These are phyloP conservation scores for Hemicrepidius hirtus DNA, from an alignment of 2,888 invertebrate species.

Conservation along the genomic window DNA sequence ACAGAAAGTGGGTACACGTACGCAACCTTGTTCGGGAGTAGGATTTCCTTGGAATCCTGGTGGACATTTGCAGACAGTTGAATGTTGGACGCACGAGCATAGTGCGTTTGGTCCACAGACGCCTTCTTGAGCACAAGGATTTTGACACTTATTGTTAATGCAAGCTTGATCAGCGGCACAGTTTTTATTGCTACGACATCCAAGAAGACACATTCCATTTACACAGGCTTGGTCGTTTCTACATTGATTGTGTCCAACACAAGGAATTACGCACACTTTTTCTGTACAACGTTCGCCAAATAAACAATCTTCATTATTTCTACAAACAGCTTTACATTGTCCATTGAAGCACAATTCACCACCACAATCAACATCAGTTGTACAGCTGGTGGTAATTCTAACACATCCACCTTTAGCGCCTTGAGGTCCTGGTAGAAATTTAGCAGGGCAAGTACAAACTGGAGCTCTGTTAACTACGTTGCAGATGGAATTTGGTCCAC, in stretches of 20 bases:
- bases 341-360: conserved; percentile 87
- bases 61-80: conserved; percentile 87
- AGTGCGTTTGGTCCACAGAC: conserved; percentile 90
- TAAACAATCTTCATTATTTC: conserved; percentile 85
- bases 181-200: conserved; percentile 89
- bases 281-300: conserved; percentile 85
- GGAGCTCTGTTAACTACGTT: conserved; percentile 85
- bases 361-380: conserved; percentile 83
- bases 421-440: conserved; percentile 82
- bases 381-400: conserved; percentile 80
- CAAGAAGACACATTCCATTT: conserved; percentile 85
- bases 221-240: conserved; percentile 86
- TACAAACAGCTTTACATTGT: conserved; percentile 89
- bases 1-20: conserved; percentile 85
- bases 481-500: conserved; percentile 88
- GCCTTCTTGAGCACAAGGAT: conserved; percentile 85
- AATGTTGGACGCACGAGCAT: conserved; percentile 84
- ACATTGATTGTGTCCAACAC: conserved; percentile 88
- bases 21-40: conserved; percentile 91
- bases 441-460: conserved; percentile 85
- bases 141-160: conserved; percentile 87
- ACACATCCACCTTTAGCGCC: conserved; percentile 82
- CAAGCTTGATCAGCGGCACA: conserved; percentile 87
- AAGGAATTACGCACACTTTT: conserved; percentile 87
- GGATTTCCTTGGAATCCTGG: conserved; percentile 91